Conservation (phyloP, 1,140 invertebrate genomes). For the Limonius californicus region DNA sequence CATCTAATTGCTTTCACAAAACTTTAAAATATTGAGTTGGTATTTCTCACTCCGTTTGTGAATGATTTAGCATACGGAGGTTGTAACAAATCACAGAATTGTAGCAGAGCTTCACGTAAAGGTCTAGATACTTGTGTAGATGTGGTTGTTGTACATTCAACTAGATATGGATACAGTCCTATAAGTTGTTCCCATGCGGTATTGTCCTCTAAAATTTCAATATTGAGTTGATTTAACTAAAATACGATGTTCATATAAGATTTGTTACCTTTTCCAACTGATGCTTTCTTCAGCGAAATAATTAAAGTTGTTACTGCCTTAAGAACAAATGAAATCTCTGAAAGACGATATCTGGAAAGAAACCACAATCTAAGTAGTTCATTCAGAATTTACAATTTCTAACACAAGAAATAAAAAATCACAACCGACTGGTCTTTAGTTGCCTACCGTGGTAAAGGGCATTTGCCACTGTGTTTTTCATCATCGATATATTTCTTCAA, state of each 20-base stretch:
- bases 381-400: too few species aligned
- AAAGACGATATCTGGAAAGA: conserved; percentile 78
- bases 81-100: conserved; percentile 82
- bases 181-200: conserved; percentile 92
- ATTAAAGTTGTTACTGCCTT: conserved; percentile 92
- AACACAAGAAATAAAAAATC: too few species aligned
- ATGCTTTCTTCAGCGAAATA: conserved; percentile 87
- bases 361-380: too few species aligned
- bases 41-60: conserved; percentile 24
- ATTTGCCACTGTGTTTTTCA: conserved; percentile 84
- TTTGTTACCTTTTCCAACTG: conserved; percentile 71
- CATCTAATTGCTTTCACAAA: neutral
- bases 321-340: conserved; percentile 95
- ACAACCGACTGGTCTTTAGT: too few species aligned
- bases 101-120: conserved; percentile 79
- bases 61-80: conserved; percentile 51
- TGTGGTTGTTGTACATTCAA: conserved; percentile 79
- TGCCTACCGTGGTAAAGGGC: conserved; percentile 86
- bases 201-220: conserved; percentile 64
- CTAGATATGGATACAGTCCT: conserved; percentile 82
- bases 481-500: conserved; percentile 85
- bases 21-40: neutral
- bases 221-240: too few species aligned
- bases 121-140: conserved; percentile 77
- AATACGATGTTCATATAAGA: conserved; percentile 11